phyloP scores from a whole-genome alignment of 2,797 vertebrate genomes.

The Protosalanx chinensis region DNA sequence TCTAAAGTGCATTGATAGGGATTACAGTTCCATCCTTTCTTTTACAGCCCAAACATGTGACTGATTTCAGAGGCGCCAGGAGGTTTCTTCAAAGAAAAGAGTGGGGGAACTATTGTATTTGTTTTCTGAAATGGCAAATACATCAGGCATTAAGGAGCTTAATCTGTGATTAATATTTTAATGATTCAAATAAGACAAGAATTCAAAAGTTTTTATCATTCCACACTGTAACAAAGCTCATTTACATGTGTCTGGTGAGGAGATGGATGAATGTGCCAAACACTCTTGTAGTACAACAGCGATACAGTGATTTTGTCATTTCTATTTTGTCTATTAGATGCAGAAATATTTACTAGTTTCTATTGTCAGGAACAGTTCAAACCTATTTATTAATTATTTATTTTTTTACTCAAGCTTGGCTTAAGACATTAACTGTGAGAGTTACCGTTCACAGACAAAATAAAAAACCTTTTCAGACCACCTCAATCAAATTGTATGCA shows the following conservation, averaged over 20 bases:
- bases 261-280: slow-evolving; percentile 54
- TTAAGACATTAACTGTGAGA: too few relatives aligned
- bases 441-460: slow-evolving; percentile 34
- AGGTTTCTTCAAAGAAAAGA: slow-evolving; percentile 69
- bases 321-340: slow-evolving; percentile 63
- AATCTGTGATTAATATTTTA: slow-evolving; percentile 81
- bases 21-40: slow-evolving; percentile 80
- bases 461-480: slow-evolving; percentile 25
- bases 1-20: slow-evolving; percentile 79
- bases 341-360: slow-evolving; percentile 66
- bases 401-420: too few relatives aligned
- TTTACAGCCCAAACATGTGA: slow-evolving; percentile 69
- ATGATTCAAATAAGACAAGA: slow-evolving; percentile 69
- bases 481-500: too few relatives aligned
- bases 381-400: not conserved
- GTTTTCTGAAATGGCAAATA: slow-evolving; percentile 75
- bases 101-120: slow-evolving; percentile 70
- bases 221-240: slow-evolving; percentile 57
- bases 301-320: slow-evolving; percentile 73
- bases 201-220: slow-evolving; percentile 62
- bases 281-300: slow-evolving; percentile 52
- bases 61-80: slow-evolving; percentile 75
- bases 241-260: slow-evolving; percentile 54
- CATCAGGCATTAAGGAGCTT: slow-evolving; percentile 70
- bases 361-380: slow-evolving; percentile 55